Percentiles rank a stretch among this genome's conserved stretches.
phyloP scores from a whole-genome alignment of 2,113 vertebrate genomes.

The Otocyon megalotis region DNA sequence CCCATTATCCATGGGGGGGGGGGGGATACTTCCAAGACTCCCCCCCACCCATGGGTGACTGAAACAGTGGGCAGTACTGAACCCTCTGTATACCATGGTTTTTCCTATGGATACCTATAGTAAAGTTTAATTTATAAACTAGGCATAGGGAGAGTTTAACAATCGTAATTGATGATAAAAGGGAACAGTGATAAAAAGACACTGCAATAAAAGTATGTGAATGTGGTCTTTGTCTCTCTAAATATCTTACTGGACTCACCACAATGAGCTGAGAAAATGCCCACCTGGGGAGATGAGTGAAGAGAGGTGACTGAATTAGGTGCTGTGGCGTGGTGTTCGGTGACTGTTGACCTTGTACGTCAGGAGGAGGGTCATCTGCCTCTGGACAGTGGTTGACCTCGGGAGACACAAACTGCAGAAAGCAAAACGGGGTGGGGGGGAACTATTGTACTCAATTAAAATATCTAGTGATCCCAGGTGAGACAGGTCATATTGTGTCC shows the following conservation, averaged over 20 bases:
- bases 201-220: not conserved
- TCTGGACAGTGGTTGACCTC: not conserved
- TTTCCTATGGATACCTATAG: not conserved
- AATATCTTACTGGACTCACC: not conserved
- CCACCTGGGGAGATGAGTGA: not conserved
- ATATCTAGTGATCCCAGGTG: not conserved
- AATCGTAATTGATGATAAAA: not conserved
- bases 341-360: not conserved
- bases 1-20: not conserved
- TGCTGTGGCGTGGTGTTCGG: not conserved
- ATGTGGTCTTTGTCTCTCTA: not conserved
- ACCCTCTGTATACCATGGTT: not conserved
- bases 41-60: not conserved
- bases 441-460: not conserved
- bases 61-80: not conserved
- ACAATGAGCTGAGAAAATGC: not conserved
- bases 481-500: not conserved
- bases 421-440: not conserved
- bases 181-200: not conserved
- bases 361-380: not conserved
- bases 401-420: not conserved
- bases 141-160: not conserved
- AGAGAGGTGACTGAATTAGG: not conserved
- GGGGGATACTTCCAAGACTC: not conserved
- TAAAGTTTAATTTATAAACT: not conserved